Evolutionary conservation across 2,113 vertebrate species (phyloP).

Genomic region (Pelvicachromis taeniatus): DNA sequence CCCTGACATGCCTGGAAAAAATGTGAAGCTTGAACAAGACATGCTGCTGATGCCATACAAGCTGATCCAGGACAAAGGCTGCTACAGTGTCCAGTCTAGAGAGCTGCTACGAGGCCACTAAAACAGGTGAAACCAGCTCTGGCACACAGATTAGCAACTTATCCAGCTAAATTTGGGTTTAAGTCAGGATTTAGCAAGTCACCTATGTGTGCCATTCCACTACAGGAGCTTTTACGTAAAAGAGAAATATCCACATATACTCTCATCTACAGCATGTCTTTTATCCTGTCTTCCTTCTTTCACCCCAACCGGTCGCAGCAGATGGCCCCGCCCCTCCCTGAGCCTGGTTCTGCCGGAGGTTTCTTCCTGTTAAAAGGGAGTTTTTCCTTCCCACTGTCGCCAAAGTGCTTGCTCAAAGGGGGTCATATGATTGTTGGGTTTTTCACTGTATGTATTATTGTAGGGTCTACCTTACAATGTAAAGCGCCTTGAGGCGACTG

Average conservation of each 20-base stretch:
- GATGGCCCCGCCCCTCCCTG: too few relatives aligned
- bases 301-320: too few relatives aligned
- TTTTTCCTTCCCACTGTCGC: too few relatives aligned
- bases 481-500: too few relatives aligned
- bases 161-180: background rate
- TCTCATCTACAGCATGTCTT: too few relatives aligned
- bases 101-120: background rate
- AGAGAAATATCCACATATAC: background rate
- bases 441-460: too few relatives aligned
- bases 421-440: too few relatives aligned
- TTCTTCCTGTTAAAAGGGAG: too few relatives aligned
- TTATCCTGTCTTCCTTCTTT: too few relatives aligned
- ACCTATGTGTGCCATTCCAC: background rate
- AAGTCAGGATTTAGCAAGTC: background rate
- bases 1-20: conserved; percentile 34
- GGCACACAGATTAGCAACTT: background rate
- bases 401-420: too few relatives aligned
- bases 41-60: background rate
- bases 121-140: background rate
- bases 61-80: conserved; percentile 1
- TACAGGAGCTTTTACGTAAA: background rate
- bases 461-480: too few relatives aligned
- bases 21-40: conserved; percentile 16
- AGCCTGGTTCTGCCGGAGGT: too few relatives aligned
- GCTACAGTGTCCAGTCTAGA: background rate